Conservation (phyloP, 2,113 vertebrate species). For the Chloebia gouldiae region DNA sequence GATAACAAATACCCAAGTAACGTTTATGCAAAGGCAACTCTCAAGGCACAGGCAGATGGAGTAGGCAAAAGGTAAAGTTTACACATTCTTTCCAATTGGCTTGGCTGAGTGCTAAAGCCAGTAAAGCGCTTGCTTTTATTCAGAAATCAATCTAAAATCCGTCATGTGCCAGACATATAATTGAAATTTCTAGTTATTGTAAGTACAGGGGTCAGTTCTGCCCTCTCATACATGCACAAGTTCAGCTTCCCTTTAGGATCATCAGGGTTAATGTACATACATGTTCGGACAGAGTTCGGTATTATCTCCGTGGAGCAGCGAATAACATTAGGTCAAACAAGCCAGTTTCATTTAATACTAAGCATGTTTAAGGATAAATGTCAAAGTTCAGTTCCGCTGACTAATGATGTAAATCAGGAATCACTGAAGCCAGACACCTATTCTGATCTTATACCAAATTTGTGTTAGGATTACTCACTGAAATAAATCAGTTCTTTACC, state of each 20-base stretch:
- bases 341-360: not conserved
- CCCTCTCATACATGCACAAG: not conserved
- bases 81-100: constrained; percentile 23
- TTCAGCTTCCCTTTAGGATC: not conserved
- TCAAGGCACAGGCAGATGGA: not conserved
- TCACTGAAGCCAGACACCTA: not conserved
- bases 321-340: not conserved
- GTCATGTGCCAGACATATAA: not conserved
- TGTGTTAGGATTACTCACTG: not conserved
- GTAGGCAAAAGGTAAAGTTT: constrained; percentile 50
- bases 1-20: not conserved
- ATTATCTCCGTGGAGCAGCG: not conserved
- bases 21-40: not conserved
- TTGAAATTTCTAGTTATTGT: not conserved
- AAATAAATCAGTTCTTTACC: constrained; percentile 37
- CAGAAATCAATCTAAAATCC: not conserved
- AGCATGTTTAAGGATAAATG: constrained; percentile 16
- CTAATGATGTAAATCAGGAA: constrained; percentile 19
- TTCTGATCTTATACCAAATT: not conserved
- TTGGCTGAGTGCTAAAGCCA: constrained; percentile 23
- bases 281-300: constrained; percentile 8
- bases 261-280: constrained; percentile 1
- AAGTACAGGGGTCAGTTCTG: not conserved
- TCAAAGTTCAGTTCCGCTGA: constrained; percentile 18
- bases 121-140: not conserved